Evolutionary conservation across 1,140 invertebrate species (phyloP).

Genomic region (Drosophila sucinea): DNA sequence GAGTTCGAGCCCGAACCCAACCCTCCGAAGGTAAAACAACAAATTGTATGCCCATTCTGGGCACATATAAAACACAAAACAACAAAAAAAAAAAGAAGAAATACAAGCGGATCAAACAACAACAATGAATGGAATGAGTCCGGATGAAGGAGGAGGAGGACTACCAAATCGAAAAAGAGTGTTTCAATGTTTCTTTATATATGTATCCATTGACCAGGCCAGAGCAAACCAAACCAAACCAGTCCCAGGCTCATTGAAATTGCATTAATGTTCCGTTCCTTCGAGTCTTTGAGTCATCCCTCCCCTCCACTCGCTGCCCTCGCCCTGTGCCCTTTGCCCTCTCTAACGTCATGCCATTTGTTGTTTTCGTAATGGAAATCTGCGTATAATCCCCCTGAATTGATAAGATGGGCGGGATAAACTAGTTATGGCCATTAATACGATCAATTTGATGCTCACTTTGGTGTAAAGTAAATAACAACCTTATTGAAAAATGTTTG

Average conservation of each 20-base stretch:
- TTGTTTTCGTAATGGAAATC: slow-evolving; percentile 75
- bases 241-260: slow-evolving; percentile 64
- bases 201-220: slow-evolving; percentile 45
- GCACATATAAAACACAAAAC: slow-evolving; percentile 37
- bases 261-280: slow-evolving; percentile 60
- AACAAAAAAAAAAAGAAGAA: background rate
- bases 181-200: slow-evolving; percentile 37
- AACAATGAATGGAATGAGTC: slow-evolving; percentile 2
- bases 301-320: background rate
- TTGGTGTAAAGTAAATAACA: slow-evolving; percentile 76
- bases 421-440: slow-evolving; percentile 83
- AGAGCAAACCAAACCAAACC: background rate
- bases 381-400: slow-evolving; percentile 77
- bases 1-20: slow-evolving; percentile 37
- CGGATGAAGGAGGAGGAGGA: slow-evolving; percentile 26
- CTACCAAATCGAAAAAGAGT: slow-evolving; percentile 76
- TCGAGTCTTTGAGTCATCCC: background rate
- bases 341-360: slow-evolving; percentile 1
- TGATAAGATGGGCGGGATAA: slow-evolving; percentile 82
- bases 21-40: slow-evolving; percentile 51
- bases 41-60: slow-evolving; percentile 56
- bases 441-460: slow-evolving; percentile 83
- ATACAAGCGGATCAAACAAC: slow-evolving; percentile 74
- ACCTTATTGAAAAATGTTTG: slow-evolving; percentile 66
- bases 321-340: background rate